Evolutionary conservation across 2,113 vertebrate species (phyloP), one percentile per base, ranked within the genome.

Genomic region (Ranitomeya variabilis): DNA sequence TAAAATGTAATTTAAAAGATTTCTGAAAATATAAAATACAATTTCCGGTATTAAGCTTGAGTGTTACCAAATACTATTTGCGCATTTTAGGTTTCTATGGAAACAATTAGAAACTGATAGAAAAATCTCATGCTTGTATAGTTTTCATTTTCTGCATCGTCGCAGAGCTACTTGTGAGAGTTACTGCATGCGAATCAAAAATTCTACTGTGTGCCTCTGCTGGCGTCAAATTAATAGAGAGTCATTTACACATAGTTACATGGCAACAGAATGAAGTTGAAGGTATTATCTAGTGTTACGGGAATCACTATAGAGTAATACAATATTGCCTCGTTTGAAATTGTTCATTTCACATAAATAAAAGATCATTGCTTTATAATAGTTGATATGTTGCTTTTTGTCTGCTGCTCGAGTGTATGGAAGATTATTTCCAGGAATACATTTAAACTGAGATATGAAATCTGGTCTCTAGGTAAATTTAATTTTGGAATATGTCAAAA

Each of bases 51-150:
- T 89, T 21, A 80, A 86, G n/a, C 2, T 4, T 37, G 86, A 90
- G 11, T 4, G 1, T 62, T 80, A 87, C n/a, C 0, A 0, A 90
- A 14, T 0, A 1, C 19, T 80, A 82, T 37, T 87, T 89, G 80
- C 90, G 55, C 66, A 85, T 64, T 0, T 0, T 59, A 15, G 0
- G 0, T 91, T 26, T 90, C 83, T 85, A 86, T 79, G 80, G 89
- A 91, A 92, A 85, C 59, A 90, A 86, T 90, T 91, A 90, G 74
- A 92, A 87, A 55, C 77, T 51, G 60, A 79, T 86, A 89, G 89
- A 14, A 59, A 78, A 91, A 81, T 89, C 64, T 90, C 21, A 23
- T 67, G 23, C 51, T 8, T 90, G 5, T 67, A 69, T 80, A 19
- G 21, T 16, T 91, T 90, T 85, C 37, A 85, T 80, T 85, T 91